Conservation (phyloP, 1,140 invertebrate species). For the Doryteuthis pealeii region DNA sequence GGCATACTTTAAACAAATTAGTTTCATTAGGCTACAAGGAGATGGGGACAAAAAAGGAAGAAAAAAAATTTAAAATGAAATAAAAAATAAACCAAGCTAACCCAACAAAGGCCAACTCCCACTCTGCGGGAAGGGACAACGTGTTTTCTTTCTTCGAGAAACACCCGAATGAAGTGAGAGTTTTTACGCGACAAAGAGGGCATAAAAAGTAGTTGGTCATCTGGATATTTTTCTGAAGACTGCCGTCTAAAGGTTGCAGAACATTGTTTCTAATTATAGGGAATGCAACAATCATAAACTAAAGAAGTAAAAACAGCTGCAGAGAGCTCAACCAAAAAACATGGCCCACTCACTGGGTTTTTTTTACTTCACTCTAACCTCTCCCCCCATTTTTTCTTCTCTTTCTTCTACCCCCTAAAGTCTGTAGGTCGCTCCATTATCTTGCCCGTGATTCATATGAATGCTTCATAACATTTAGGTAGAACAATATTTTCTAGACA, state of each 20-base stretch:
- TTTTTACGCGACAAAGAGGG: not conserved
- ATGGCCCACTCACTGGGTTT: slow-evolving; percentile 2
- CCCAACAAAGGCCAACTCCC: slow-evolving; percentile 1
- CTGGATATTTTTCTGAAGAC: slow-evolving; percentile 9
- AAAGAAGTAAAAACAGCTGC: not conserved
- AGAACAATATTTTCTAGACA: slow-evolving; percentile 14
- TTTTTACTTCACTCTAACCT: not conserved
- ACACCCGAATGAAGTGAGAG: not conserved
- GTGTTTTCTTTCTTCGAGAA: not conserved
- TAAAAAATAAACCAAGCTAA: not conserved
- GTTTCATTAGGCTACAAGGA: not conserved
- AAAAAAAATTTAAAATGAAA: not conserved
- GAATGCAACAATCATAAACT: slow-evolving; percentile 10
- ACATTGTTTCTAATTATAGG: slow-evolving; percentile 14
- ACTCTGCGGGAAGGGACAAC: not conserved
- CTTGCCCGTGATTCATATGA: not conserved
- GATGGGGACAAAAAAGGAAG: no score
- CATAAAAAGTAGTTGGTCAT: slow-evolving; percentile 8
- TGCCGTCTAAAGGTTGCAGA: not conserved
- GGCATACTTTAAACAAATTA: not conserved
- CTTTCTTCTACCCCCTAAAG: not conserved
- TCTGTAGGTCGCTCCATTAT: slow-evolving; percentile 8
- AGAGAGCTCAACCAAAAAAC: slow-evolving; percentile 3
- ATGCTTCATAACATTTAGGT: slow-evolving; percentile 10
- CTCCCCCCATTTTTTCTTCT: not conserved